phyloP scores from a whole-genome alignment of 1,140 invertebrate genomes.

The Aphelenchoides avenae region DNA sequence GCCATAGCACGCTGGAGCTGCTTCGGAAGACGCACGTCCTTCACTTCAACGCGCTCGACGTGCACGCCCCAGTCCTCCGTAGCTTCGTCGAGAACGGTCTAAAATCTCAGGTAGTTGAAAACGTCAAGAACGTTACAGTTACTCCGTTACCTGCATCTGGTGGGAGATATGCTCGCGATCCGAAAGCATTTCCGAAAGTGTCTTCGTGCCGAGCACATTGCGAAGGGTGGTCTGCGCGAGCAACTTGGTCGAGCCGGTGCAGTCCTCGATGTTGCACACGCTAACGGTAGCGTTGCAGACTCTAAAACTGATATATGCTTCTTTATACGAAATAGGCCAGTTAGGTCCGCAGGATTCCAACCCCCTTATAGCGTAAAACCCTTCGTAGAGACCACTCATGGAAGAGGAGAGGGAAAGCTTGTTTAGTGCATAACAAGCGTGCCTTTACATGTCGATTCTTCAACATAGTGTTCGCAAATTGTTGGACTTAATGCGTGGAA shows the following conservation, averaged over 20 bases:
- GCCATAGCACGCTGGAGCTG: conserved; percentile 62
- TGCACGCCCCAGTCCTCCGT: conserved; percentile 67
- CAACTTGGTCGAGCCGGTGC: conserved; percentile 75
- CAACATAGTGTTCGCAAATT: no score
- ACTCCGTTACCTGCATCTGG: conserved; percentile 69
- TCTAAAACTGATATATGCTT: no score
- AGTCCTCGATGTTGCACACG: conserved; percentile 72
- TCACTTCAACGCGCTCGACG: conserved; percentile 89
- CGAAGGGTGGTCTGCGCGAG: conserved; percentile 76
- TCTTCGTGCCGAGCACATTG: conserved; percentile 76
- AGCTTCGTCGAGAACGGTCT: conserved; percentile 66
- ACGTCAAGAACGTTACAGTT: neutral
- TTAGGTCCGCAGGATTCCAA: no score
- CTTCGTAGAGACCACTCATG: no score
- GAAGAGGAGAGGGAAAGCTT: no score
- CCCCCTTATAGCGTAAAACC: no score
- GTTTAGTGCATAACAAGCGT: no score
- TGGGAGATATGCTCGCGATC: conserved; percentile 84
- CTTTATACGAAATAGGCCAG: no score
- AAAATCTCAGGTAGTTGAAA: conserved; percentile 2
- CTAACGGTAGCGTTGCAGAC: conserved; percentile 79
- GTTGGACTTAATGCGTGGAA: no score
- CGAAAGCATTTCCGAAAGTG: conserved; percentile 80
- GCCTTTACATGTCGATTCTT: no score
- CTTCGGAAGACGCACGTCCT: conserved; percentile 63